A percentile compares a stretch with the other conserved stretches of the same genome.
Evolutionary conservation across 2,797 vertebrate genomes (phyloP).

Genomic region (Sebastes diploproa): DNA sequence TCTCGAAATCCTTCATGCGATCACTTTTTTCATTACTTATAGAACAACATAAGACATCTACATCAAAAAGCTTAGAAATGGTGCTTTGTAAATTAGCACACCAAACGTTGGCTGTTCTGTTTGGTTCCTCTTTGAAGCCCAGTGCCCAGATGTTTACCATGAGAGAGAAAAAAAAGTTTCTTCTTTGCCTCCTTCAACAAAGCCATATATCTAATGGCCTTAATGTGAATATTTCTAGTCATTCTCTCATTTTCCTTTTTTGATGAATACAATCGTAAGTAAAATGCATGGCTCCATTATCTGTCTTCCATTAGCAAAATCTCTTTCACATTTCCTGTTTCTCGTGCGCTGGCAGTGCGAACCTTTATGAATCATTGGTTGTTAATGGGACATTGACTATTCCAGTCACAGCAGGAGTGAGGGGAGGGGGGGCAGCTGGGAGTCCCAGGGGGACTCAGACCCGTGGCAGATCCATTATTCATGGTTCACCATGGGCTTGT

Average conservation of each 20-base stretch:
- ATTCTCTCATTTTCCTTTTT: background rate
- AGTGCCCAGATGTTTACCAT: slow-evolving; percentile 23
- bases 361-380: slow-evolving; percentile 80
- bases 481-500: slow-evolving; percentile 83
- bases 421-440: slow-evolving; percentile 66
- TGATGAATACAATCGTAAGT: background rate
- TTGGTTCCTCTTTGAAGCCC: slow-evolving; percentile 37
- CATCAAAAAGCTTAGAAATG: slow-evolving; percentile 40
- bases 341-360: slow-evolving; percentile 45
- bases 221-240: background rate
- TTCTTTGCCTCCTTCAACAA: background rate
- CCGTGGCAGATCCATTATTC: slow-evolving; percentile 85
- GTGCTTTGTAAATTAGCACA: slow-evolving; percentile 19
- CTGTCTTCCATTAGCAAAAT: slow-evolving; percentile 1
- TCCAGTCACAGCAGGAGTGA: slow-evolving; percentile 77
- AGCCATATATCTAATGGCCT: background rate
- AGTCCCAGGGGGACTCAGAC: slow-evolving; percentile 77
- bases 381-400: slow-evolving; percentile 86
- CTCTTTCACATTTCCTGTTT: slow-evolving; percentile 58
- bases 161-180: background rate
- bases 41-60: slow-evolving; percentile 18
- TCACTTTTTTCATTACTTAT: slow-evolving; percentile 10
- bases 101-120: slow-evolving; percentile 23
- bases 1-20: slow-evolving; percentile 23
- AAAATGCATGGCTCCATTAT: background rate